A percentile compares a stretch with the other conserved stretches of the same genome.
These are phyloP conservation scores for Pandion haliaetus DNA, from an alignment of 2,113 vertebrate species.

Conservation along the genomic window DNA sequence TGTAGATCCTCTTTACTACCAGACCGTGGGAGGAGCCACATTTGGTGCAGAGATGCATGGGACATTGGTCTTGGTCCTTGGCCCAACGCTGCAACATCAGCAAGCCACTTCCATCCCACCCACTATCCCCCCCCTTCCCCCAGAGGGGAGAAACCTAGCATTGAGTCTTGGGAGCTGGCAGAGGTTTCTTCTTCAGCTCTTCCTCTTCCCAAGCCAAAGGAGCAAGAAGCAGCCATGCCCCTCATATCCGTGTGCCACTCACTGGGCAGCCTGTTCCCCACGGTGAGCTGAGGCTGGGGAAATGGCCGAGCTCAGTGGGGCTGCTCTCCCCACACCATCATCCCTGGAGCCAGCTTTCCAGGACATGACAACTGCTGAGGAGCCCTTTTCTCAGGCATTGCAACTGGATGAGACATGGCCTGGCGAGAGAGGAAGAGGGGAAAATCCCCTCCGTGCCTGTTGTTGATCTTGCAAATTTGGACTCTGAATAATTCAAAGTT, in stretches of 20 bases:
- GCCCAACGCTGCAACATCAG: neutral
- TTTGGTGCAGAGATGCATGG: neutral
- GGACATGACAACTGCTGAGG: neutral
- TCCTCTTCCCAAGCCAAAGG: neutral
- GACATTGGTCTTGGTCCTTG: neutral
- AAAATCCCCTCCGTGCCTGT: neutral
- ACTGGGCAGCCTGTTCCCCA: neutral
- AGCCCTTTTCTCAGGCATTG: neutral
- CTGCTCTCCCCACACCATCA: neutral
- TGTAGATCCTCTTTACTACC: neutral
- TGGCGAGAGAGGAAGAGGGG: neutral
- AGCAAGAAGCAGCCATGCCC: neutral
- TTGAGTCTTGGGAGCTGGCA: neutral
- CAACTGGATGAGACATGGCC: neutral
- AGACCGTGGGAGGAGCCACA: neutral
- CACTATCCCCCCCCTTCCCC: accelerated
- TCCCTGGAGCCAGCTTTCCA: neutral
- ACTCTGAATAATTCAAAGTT: neutral
- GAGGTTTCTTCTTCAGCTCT: neutral
- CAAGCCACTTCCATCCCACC: neutral
- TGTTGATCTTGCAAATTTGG: neutral
- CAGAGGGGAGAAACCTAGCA: neutral
- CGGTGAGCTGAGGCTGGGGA: neutral
- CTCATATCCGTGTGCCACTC: neutral
- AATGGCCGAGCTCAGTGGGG: neutral